Evolutionary conservation across 2,797 vertebrate genomes (phyloP).

Genomic region (Notolepis coatsorum): DNA sequence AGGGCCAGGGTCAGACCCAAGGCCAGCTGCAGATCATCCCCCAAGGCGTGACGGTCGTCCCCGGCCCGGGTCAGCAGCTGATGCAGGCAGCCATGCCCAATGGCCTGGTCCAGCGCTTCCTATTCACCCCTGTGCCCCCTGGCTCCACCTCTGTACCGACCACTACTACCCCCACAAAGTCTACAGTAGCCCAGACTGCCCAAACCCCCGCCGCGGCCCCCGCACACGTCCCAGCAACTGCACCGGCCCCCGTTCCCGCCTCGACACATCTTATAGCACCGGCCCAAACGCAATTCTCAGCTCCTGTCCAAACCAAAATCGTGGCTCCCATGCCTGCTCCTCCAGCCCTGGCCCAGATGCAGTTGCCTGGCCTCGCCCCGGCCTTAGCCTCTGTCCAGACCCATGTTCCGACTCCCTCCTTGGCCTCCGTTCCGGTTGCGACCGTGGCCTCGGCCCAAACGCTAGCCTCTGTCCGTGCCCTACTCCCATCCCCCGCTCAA

Average conservation of each 20-base stretch:
- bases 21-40: conserved; percentile 97
- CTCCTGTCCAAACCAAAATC: too few relatives aligned
- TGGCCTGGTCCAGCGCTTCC: conserved; percentile 95
- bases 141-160: conserved; percentile 45
- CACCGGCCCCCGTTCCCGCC: too few relatives aligned
- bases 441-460: conserved; percentile 25
- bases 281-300: conserved; percentile 60
- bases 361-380: background rate
- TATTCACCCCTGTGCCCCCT: conserved; percentile 90
- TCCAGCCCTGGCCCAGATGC: background rate
- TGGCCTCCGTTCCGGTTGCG: too few relatives aligned
- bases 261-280: too few relatives aligned
- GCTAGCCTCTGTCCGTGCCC: conserved; percentile 46
- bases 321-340: conserved; percentile 32
- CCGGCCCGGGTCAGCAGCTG: conserved; percentile 94
- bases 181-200: conserved; percentile 26
- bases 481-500: conserved; percentile 52
- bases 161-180: conserved; percentile 24
- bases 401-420: conserved; percentile 16
- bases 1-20: conserved; percentile 97
- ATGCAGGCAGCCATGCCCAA: conserved; percentile 99
- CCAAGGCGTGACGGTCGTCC: conserved; percentile 94
- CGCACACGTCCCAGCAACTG: conserved; percentile 65
- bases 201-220: conserved; percentile 23
- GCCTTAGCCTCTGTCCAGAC: conserved; percentile 19